These are phyloP conservation scores for Melanchra persicariae DNA, from an alignment of 2,888 invertebrate species.

Conservation along the genomic window DNA sequence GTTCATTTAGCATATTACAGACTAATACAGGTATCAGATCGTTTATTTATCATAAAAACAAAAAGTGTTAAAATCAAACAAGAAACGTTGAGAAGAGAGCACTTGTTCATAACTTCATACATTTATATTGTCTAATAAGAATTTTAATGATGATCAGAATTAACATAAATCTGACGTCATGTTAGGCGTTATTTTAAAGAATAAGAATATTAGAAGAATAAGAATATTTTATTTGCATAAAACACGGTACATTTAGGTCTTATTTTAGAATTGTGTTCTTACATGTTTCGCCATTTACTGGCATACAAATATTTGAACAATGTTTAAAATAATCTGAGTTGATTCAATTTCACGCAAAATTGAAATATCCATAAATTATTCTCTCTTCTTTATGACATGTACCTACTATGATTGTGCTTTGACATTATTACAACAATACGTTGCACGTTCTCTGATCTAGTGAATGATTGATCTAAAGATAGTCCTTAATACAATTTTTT, in stretches of 20 bases:
- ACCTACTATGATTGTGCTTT: too few species aligned
- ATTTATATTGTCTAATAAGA: not conserved
- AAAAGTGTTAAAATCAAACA: not conserved
- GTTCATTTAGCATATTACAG: constrained; percentile 7
- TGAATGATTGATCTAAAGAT: too few species aligned
- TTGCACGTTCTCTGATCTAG: too few species aligned
- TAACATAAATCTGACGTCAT: constrained; percentile 4
- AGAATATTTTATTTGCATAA: too few species aligned
- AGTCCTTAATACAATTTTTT: too few species aligned
- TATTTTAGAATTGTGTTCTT: too few species aligned
- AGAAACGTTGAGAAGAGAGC: not conserved
- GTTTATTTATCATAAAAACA: not conserved
- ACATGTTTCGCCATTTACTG: too few species aligned
- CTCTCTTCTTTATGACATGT: too few species aligned
- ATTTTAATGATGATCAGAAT: constrained; percentile 28
- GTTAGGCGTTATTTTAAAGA: not conserved
- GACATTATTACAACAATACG: too few species aligned
- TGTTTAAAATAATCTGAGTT: constrained; percentile 14
- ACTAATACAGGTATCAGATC: not conserved
- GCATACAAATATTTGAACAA: too few species aligned
- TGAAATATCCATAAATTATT: not conserved
- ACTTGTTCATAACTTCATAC: constrained; percentile 5
- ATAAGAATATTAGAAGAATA: too few species aligned
- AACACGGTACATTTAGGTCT: too few species aligned
- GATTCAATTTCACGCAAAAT: constrained; percentile 11